Percentiles rank a stretch among this genome's conserved stretches.
phyloP scores from a whole-genome alignment of 2,797 vertebrate species.

The Aulostomus chinensis region DNA sequence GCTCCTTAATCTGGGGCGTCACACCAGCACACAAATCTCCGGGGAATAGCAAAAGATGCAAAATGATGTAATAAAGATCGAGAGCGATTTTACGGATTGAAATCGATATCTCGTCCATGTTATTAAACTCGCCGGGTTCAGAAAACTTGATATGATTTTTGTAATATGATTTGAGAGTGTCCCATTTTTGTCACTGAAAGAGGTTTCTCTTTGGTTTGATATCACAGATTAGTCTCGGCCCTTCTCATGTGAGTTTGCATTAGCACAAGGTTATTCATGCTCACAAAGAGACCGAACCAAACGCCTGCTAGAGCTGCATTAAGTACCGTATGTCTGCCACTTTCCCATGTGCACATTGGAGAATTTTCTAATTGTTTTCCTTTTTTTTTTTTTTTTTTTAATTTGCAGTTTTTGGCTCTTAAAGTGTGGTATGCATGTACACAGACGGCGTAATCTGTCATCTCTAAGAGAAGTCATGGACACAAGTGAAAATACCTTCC shows the following conservation, averaged over 20 bases:
- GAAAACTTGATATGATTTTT: too few relatives aligned
- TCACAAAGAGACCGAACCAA: constrained; percentile 22
- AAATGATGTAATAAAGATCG: too few relatives aligned
- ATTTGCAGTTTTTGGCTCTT: neutral
- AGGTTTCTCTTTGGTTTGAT: constrained; percentile 25
- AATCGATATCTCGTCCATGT: too few relatives aligned
- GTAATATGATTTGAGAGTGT: constrained; percentile 16
- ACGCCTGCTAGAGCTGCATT: constrained; percentile 7
- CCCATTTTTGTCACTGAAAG: constrained; percentile 19
- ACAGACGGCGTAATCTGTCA: constrained; percentile 32
- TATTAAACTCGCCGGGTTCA: too few relatives aligned
- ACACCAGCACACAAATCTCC: too few relatives aligned
- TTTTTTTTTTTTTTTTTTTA: constrained; percentile 13
- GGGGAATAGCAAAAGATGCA: too few relatives aligned
- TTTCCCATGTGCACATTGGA: too few relatives aligned
- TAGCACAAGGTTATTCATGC: constrained; percentile 25
- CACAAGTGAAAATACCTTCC: constrained; percentile 22
- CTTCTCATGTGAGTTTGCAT: constrained; percentile 22
- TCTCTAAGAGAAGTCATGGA: constrained; percentile 19
- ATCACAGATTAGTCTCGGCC: constrained; percentile 33
- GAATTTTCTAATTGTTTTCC: too few relatives aligned
- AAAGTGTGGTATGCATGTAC: constrained; percentile 6
- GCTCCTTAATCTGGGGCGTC: too few relatives aligned
- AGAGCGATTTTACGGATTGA: too few relatives aligned
- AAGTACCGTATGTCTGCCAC: neutral